Percentiles rank a stretch among this genome's conserved stretches.
Conservation (phyloP, 2,888 invertebrate species). For the Himalopsyche tibetana region DNA sequence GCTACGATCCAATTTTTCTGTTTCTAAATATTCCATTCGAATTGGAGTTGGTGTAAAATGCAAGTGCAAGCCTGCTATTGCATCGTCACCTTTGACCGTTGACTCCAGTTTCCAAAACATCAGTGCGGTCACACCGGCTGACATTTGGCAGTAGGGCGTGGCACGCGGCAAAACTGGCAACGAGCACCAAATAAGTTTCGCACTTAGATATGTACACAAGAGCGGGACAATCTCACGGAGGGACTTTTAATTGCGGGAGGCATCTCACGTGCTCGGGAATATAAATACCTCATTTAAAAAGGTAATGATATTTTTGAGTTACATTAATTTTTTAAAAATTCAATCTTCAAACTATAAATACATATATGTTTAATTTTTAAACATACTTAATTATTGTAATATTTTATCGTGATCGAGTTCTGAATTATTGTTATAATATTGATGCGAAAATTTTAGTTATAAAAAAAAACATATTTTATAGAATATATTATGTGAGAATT, state of each 20-base stretch:
- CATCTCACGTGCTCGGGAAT: background rate
- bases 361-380: no score
- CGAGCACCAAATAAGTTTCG: constrained; percentile 48
- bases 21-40: background rate
- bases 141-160: constrained; percentile 64
- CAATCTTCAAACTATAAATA: no score
- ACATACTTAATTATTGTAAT: no score
- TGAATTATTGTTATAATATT: no score
- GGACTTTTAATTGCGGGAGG: constrained; percentile 38
- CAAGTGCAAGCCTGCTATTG: background rate
- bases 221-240: constrained; percentile 32
- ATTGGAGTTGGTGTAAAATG: background rate
- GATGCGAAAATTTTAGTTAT: no score
- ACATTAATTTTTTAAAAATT: background rate
- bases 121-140: constrained; percentile 57
- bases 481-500: no score
- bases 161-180: constrained; percentile 58
- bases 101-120: constrained; percentile 22
- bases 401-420: no score
- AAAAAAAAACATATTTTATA: no score
- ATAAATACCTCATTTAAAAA: background rate
- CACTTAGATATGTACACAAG: constrained; percentile 37
- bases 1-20: no score
- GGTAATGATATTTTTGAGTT: background rate
- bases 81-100: constrained; percentile 26